These are phyloP conservation scores for Agrochola macilenta DNA, from an alignment of 2,888 invertebrate species.

Conservation along the genomic window DNA sequence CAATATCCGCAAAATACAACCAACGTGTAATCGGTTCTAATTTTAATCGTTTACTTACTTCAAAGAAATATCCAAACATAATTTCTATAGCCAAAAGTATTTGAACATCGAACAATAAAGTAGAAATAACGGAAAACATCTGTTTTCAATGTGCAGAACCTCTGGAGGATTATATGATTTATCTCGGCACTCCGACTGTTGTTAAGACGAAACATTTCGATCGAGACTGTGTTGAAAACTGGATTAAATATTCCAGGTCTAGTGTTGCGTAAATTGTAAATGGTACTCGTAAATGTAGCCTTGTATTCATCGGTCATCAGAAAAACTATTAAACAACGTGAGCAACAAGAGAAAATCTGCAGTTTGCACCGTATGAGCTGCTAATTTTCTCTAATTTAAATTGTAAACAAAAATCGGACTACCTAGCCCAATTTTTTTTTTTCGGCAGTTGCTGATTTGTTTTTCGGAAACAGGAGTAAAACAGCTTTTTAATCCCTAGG, in stretches of 20 bases:
- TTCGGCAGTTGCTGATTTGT: no score
- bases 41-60: slow-evolving; percentile 21
- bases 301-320: not conserved
- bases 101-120: slow-evolving; percentile 46
- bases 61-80: slow-evolving; percentile 33
- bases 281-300: not conserved
- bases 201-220: slow-evolving; percentile 39
- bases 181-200: slow-evolving; percentile 38
- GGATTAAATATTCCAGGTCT: slow-evolving; percentile 20
- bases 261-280: slow-evolving; percentile 13
- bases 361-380: not conserved
- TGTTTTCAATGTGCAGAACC: slow-evolving; percentile 54
- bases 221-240: slow-evolving; percentile 49
- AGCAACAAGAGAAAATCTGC: not conserved
- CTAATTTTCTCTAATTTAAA: not conserved
- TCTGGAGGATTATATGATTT: slow-evolving; percentile 59
- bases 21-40: not conserved
- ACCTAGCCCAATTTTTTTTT: no score
- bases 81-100: slow-evolving; percentile 31
- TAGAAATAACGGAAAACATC: slow-evolving; percentile 59
- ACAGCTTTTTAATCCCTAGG: no score
- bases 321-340: not conserved
- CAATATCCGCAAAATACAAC: not conserved
- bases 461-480: no score
- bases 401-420: no score